phyloP scores from a whole-genome alignment of 2,888 invertebrate species.

The Ligdia adustata region DNA sequence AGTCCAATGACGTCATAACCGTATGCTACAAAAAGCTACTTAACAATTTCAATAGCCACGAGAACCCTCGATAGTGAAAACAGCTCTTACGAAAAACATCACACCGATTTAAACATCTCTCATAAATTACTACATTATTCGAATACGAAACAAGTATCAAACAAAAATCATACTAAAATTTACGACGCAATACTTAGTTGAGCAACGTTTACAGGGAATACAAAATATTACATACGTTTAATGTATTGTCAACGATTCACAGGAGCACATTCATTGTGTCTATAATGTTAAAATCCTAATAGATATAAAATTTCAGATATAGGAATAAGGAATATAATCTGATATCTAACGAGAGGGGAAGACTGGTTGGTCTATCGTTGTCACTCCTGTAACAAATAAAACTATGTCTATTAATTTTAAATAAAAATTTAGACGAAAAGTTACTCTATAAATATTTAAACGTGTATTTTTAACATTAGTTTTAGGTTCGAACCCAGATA shows the following conservation, averaged over 20 bases:
- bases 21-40: conserved; percentile 7
- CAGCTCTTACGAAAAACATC: conserved; percentile 12
- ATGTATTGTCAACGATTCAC: conserved; percentile 82
- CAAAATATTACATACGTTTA: conserved; percentile 64
- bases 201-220: conserved; percentile 75
- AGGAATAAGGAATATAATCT: conserved; percentile 78
- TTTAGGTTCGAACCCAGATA: too few relatives aligned
- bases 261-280: conserved; percentile 59
- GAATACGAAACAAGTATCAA: conserved; percentile 42
- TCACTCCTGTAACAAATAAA: conserved; percentile 62
- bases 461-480: too few relatives aligned
- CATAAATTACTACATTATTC: conserved; percentile 34
- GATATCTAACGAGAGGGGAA: conserved; percentile 79
- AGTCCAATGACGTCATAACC: conserved; percentile 24
- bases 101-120: conserved; percentile 18
- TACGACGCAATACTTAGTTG: conserved; percentile 67
- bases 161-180: conserved; percentile 38
- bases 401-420: conserved; percentile 1
- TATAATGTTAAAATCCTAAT: conserved; percentile 67
- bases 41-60: conserved; percentile 30
- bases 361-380: conserved; percentile 80
- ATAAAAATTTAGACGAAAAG: too few relatives aligned
- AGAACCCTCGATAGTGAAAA: conserved; percentile 20
- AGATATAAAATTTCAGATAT: conserved; percentile 77
- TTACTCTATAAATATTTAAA: too few relatives aligned